Conservation (phyloP, 2,888 invertebrate species). For the Heliconius sara region DNA sequence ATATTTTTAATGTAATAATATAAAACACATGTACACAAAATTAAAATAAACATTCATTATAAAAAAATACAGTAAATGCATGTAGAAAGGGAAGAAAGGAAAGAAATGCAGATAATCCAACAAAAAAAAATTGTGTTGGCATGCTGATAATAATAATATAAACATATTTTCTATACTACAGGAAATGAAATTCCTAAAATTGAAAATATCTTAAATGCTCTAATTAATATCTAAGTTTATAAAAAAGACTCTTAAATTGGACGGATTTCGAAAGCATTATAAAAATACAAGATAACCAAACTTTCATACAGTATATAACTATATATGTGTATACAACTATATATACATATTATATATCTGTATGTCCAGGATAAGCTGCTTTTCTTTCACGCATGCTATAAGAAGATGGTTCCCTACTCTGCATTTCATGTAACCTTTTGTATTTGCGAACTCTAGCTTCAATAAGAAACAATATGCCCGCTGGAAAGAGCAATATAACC, state of each 20-base stretch:
- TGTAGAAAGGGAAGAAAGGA: too few species aligned
- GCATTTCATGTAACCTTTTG: conserved; percentile 88
- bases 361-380: conserved; percentile 84
- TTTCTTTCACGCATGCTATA: conserved; percentile 88
- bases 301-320: background rate
- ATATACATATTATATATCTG: conserved; percentile 85
- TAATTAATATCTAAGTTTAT: background rate
- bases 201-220: background rate
- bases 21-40: background rate
- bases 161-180: background rate
- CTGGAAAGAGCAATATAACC: conserved; percentile 88
- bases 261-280: conserved; percentile 3
- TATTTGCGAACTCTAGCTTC: conserved; percentile 92
- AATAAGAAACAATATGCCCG: conserved; percentile 91
- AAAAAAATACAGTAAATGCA: too few species aligned
- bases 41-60: too few species aligned
- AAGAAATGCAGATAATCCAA: too few species aligned
- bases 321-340: background rate
- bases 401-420: conserved; percentile 86
- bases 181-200: background rate
- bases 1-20: conserved; percentile 6
- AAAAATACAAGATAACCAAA: background rate
- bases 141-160: background rate
- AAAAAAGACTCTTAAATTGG: conserved; percentile 4
- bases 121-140: too few species aligned